phyloP scores from a whole-genome alignment of 1,140 invertebrate species.

The Drosophila athabasca region DNA sequence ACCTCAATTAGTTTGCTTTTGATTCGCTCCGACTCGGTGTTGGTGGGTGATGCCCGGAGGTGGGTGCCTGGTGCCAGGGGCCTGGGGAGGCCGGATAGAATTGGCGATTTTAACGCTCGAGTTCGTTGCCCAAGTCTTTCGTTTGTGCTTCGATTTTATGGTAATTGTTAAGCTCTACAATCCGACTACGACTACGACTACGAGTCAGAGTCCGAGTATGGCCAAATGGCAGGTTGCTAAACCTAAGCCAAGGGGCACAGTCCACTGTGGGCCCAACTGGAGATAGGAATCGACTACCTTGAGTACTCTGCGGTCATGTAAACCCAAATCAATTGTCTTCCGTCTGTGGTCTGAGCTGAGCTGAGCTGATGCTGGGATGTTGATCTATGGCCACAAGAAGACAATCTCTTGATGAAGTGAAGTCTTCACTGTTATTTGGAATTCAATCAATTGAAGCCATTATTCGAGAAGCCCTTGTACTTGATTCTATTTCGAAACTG shows the following conservation, averaged over 20 bases:
- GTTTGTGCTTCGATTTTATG: slow-evolving; percentile 30
- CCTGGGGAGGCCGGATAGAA: neutral
- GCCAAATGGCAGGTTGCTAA: slow-evolving; percentile 42
- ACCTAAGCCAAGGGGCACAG: slow-evolving; percentile 24
- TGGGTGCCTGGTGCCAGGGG: too few relatives aligned
- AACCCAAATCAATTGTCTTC: slow-evolving; percentile 17
- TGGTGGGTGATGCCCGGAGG: slow-evolving; percentile 1
- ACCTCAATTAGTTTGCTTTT: slow-evolving; percentile 70
- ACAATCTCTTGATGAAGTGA: too few relatives aligned
- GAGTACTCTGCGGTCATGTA: slow-evolving; percentile 6
- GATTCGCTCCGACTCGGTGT: slow-evolving; percentile 16
- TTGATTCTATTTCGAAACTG: too few relatives aligned
- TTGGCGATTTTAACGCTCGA: slow-evolving; percentile 11
- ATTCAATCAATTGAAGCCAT: too few relatives aligned
- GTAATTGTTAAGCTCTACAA: slow-evolving; percentile 25
- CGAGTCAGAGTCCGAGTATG: too few relatives aligned
- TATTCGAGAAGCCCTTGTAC: too few relatives aligned
- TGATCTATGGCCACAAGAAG: neutral
- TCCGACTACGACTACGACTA: neutral
- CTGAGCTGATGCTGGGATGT: too few relatives aligned
- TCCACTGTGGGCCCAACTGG: neutral
- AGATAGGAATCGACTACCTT: slow-evolving; percentile 32
- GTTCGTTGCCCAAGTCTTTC: slow-evolving; percentile 56
- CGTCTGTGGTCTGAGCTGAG: neutral
- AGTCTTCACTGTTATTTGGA: too few relatives aligned